Percentiles rank a stretch among this genome's conserved stretches.
These are phyloP conservation scores for Steromphala cineraria DNA, from an alignment of 2,888 invertebrate species.

Conservation along the genomic window DNA sequence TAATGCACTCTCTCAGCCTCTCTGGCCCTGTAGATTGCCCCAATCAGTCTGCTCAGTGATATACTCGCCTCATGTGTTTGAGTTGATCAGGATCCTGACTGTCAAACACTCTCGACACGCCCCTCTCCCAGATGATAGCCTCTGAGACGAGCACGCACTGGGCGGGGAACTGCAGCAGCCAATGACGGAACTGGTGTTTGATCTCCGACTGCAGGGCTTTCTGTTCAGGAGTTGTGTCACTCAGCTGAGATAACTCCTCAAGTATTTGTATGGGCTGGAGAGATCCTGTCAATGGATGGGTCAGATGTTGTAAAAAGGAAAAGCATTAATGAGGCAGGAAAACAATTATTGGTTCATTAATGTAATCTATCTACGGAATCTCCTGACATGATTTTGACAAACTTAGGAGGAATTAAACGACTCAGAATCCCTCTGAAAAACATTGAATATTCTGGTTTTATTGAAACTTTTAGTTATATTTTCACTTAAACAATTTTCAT, in stretches of 20 bases:
- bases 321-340: too few species aligned
- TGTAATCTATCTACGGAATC: too few species aligned
- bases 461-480: too few species aligned
- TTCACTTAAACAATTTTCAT: too few species aligned
- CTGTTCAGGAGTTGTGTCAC: conserved; percentile 24
- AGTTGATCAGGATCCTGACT: conserved; percentile 60
- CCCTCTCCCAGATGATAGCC: conserved; percentile 68
- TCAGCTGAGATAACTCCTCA: conserved; percentile 59
- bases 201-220: conserved; percentile 44
- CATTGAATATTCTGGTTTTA: too few species aligned
- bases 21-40: too few species aligned
- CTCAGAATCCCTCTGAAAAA: too few species aligned
- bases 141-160: conserved; percentile 71
- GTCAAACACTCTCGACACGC: conserved; percentile 59
- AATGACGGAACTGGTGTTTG: conserved; percentile 64
- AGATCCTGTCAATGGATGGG: conserved; percentile 31
- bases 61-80: conserved; percentile 42
- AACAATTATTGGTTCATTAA: too few species aligned
- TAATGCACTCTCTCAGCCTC: too few species aligned
- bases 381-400: too few species aligned
- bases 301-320: background rate
- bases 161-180: conserved; percentile 70
- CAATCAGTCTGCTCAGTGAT: too few species aligned
- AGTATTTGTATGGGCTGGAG: conserved; percentile 62
- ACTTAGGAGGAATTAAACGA: too few species aligned